A percentile compares a stretch with the other conserved stretches of the same genome.
Conservation (phyloP, 30 jellyfish, hydroid and myxozoan species). For the Hydractinia echinata region DNA sequence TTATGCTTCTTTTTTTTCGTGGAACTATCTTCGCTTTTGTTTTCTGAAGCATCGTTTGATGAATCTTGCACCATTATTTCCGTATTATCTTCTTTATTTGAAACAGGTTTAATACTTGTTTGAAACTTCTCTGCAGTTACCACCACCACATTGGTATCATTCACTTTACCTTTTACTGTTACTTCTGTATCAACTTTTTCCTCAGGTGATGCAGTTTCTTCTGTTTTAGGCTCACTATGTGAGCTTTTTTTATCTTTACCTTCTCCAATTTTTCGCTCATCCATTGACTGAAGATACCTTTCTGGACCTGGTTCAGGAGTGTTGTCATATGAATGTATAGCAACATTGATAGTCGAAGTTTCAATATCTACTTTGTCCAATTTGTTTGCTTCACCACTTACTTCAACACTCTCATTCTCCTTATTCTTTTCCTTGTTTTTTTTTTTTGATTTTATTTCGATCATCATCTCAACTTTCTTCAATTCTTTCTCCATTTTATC, state of each 20-base stretch:
- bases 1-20: too few relatives aligned
- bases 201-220: not conserved
- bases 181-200: not conserved
- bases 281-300: not conserved
- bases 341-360: conserved; percentile 11
- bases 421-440: not conserved
- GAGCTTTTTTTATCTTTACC: not conserved
- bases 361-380: not conserved
- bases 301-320: not conserved
- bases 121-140: too few relatives aligned
- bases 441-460: not conserved
- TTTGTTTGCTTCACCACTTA: not conserved
- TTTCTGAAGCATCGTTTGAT: too few relatives aligned
- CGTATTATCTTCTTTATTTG: too few relatives aligned
- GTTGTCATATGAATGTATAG: not conserved
- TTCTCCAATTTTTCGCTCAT: not conserved
- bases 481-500: not conserved
- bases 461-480: not conserved
- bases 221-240: not conserved
- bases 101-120: too few relatives aligned
- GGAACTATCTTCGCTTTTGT: too few relatives aligned
- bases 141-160: not conserved
- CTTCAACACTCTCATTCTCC: not conserved
- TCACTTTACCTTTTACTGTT: not conserved
- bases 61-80: too few relatives aligned